Base-by-base conservation (phyloP, 2,888 invertebrate genomes). In the Oegoconia quadripuncta region DNA sequence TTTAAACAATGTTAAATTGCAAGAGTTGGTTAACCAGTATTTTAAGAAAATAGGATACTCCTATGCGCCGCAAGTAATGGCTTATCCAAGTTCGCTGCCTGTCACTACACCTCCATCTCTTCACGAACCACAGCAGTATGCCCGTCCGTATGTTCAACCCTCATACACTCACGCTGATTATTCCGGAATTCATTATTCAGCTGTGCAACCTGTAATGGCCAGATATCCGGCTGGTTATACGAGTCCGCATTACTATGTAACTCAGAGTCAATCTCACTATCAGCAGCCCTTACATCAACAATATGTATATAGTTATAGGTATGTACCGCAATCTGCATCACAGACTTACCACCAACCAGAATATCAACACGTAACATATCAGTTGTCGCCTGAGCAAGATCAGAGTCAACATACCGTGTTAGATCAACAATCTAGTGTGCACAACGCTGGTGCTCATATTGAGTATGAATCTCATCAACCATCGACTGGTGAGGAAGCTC, bases 1-100 rank as follows among this genome's bases (percentile, higher is more conserved):
- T 43, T 71, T 91, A 20, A 90, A 90, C 44, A 81, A 82, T 43
- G 74, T 90, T 0, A 89, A 90, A 53, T 62, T 91, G 18, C 90
- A 90, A 70, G 73, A 83, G 13, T 59, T 90, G 18, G 81, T 91
- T 0, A 79, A 84, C 44, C 80, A 88, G 46, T 90, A 90, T 55
- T 81, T 89, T 30, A 74, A 76, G 51, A 86, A 86, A 48, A 73
- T 74, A 40, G 87, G 87, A 7, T 83, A 71, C 42, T 67, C 74
- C 6, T 71, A 71, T 45, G 80, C 78, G 3, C 81, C 84, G 37
- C 78, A 81, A 55, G 68, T 83, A 13, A 81, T 69, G 70, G 48
- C 73, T 16, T 82, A 81, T 43, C 73, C 73, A 34, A 70, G 55
- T 38, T 46, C 69, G 8, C 41, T 60, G 23, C 48, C 58, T 7